A percentile compares a stretch with the other conserved stretches of the same genome.
Conservation (phyloP, 2,888 invertebrate genomes). For the Sminthurinus aureus region DNA sequence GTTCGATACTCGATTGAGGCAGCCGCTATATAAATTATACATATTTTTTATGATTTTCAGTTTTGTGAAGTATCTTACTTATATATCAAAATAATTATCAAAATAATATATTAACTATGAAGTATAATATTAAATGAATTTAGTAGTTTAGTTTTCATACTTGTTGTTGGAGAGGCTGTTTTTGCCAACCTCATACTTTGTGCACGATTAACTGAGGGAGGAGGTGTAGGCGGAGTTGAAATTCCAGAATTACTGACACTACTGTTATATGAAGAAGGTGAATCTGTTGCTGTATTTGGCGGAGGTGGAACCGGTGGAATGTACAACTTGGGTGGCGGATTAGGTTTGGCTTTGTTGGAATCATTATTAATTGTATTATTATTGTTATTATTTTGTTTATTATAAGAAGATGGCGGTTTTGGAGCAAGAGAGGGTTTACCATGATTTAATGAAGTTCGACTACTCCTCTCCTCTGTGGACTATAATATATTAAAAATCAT, state of each 20-base stretch:
- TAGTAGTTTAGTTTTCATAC: neutral
- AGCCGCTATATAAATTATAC: conserved; percentile 43
- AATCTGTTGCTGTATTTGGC: neutral
- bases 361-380: neutral
- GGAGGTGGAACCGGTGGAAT: conserved; percentile 27
- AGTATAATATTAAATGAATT: too few relatives aligned
- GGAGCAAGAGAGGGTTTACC: conserved; percentile 86
- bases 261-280: neutral
- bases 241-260: neutral
- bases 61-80: too few relatives aligned
- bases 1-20: conserved; percentile 55
- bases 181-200: conserved; percentile 86
- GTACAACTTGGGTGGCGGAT: conserved; percentile 56
- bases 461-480: conserved; percentile 36
- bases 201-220: conserved; percentile 72
- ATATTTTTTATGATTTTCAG: too few relatives aligned
- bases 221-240: conserved; percentile 52
- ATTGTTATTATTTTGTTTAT: neutral
- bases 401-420: conserved; percentile 71
- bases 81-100: too few relatives aligned
- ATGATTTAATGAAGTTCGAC: conserved; percentile 62
- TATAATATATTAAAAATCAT: neutral
- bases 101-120: too few relatives aligned
- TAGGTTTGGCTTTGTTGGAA: conserved; percentile 60
- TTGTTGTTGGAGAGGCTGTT: conserved; percentile 65